These are phyloP conservation scores for Morinoia aosen DNA, from an alignment of 2,888 invertebrate genomes.

Conservation along the genomic window DNA sequence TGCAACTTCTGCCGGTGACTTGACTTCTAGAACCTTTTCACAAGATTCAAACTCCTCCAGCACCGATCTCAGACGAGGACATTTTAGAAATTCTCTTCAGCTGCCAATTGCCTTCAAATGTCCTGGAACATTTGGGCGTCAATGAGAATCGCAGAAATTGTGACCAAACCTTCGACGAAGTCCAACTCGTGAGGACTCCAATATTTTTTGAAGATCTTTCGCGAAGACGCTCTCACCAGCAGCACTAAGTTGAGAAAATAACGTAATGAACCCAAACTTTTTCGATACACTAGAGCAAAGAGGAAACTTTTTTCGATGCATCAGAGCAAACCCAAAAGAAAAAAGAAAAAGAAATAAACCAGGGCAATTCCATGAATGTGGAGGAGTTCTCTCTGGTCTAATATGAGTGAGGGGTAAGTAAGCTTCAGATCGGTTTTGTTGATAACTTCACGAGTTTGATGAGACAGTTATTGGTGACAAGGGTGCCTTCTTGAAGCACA, in stretches of 20 bases:
- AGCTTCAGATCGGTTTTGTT: too few relatives aligned
- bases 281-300: too few relatives aligned
- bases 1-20: background rate
- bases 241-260: background rate
- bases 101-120: background rate
- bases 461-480: too few relatives aligned
- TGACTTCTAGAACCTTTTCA: background rate
- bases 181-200: background rate
- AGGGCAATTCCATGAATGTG: too few relatives aligned
- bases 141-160: background rate
- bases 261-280: too few relatives aligned
- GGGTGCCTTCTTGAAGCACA: too few relatives aligned
- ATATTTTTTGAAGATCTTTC: background rate
- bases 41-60: background rate
- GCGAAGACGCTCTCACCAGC: background rate
- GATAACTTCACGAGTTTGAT: too few relatives aligned
- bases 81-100: background rate
- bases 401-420: too few relatives aligned
- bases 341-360: too few relatives aligned
- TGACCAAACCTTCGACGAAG: background rate
- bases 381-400: too few relatives aligned
- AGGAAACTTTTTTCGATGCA: too few relatives aligned
- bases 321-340: too few relatives aligned
- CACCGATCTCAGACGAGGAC: background rate
- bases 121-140: background rate